These are phyloP conservation scores for Astatoreochromis straeleni DNA, from an alignment of 2,113 vertebrate genomes.

Conservation along the genomic window DNA sequence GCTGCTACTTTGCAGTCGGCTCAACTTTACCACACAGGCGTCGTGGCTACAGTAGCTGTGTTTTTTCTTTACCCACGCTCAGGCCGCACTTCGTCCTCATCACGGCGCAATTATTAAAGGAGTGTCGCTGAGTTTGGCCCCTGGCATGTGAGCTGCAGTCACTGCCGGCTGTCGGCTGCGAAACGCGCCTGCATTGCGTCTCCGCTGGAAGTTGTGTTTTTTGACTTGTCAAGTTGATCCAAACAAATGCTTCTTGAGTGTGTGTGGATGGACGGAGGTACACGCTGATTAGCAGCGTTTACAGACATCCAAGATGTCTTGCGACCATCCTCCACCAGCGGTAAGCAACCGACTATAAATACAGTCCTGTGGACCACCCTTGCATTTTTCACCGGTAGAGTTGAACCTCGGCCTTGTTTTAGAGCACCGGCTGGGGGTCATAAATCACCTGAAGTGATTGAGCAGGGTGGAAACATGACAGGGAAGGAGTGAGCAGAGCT, in stretches of 20 bases:
- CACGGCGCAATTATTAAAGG: neutral
- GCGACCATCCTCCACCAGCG: neutral
- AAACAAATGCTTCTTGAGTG: neutral
- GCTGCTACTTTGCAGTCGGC: neutral
- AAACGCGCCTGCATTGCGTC: conserved; percentile 51
- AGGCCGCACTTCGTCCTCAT: neutral
- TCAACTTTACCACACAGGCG: neutral
- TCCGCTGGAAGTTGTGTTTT: neutral
- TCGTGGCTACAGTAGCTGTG: neutral
- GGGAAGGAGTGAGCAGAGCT: neutral
- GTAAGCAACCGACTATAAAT: conserved; percentile 7
- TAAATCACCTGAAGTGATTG: neutral
- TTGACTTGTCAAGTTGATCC: neutral
- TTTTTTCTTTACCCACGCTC: neutral
- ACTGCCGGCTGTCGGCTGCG: conserved; percentile 8
- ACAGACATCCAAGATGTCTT: neutral
- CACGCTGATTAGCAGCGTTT: neutral
- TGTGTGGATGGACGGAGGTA: neutral
- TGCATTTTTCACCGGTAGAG: neutral
- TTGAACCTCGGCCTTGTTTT: neutral
- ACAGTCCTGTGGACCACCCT: neutral
- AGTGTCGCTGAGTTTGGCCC: neutral
- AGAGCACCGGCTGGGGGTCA: neutral
- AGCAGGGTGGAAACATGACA: neutral
- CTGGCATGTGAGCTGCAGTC: conserved; percentile 30